Evolutionary conservation across 1,140 invertebrate genomes (phyloP).

Genomic region (Neomicropteryx cornuta): DNA sequence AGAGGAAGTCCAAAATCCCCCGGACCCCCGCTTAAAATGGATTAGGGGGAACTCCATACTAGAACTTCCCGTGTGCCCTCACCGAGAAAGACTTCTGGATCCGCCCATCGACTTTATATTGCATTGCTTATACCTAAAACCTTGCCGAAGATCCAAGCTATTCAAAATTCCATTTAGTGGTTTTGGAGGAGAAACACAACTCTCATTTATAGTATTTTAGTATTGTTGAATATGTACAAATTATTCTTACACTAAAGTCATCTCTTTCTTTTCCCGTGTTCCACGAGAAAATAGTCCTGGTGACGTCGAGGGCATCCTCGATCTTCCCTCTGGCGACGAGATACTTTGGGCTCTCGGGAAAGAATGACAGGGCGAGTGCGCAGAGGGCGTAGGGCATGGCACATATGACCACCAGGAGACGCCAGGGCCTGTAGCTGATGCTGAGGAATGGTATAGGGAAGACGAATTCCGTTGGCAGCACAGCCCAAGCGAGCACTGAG

Average conservation of each 20-base stretch:
- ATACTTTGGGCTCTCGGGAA: conserved; percentile 65
- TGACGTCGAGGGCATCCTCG: conserved; percentile 41
- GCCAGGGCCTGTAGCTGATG: conserved; percentile 50
- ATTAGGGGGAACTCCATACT: no score
- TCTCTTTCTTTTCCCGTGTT: conserved; percentile 37
- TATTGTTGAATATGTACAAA: no score
- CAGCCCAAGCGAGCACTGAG: conserved; percentile 53
- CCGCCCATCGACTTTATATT: no score
- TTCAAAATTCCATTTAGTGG: no score
- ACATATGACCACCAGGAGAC: conserved; percentile 52
- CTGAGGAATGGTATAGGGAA: conserved; percentile 24
- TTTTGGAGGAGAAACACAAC: no score
- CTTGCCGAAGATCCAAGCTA: no score
- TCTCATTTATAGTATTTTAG: no score
- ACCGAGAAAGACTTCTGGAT: no score
- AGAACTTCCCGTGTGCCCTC: no score
- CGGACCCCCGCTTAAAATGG: no score
- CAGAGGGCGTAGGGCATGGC: conserved; percentile 49
- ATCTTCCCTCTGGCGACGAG: conserved; percentile 41
- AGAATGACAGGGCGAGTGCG: conserved; percentile 42
- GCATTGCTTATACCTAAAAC: no score
- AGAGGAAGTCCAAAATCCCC: no score
- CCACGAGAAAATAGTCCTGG: conserved; percentile 40
- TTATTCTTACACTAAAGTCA: conserved; percentile 23
- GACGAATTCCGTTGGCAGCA: conserved; percentile 45